Evolutionary conservation across 2,797 vertebrate genomes (phyloP).

Genomic region (Distichodus sexfasciatus): DNA sequence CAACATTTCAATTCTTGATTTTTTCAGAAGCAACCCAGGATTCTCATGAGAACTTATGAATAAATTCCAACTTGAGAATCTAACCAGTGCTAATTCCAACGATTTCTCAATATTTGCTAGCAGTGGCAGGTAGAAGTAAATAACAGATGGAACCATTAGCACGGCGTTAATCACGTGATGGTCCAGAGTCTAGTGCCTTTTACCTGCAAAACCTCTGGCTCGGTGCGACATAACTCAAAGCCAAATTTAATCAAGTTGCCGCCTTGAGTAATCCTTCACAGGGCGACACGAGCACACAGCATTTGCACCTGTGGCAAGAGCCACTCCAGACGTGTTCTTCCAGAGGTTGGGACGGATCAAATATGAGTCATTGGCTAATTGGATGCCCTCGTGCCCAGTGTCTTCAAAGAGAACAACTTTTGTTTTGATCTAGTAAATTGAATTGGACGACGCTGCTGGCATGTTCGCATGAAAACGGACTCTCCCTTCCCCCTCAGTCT

Average conservation of each 20-base stretch:
- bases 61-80: neutral
- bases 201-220: neutral
- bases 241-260: neutral
- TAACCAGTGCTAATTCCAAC: constrained; percentile 2
- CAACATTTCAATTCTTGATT: no score
- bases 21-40: no score
- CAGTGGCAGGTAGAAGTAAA: no score
- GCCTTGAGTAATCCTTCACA: neutral
- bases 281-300: neutral
- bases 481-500: constrained; percentile 5
- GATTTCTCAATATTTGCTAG: no score
- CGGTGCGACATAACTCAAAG: neutral
- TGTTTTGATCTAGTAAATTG: constrained; percentile 56
- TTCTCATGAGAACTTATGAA: no score
- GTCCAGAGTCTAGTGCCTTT: neutral
- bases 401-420: constrained; percentile 51
- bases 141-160: neutral
- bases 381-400: constrained; percentile 39
- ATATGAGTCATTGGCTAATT: constrained; percentile 49
- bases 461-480: constrained; percentile 28
- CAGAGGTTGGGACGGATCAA: constrained; percentile 32
- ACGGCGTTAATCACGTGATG: neutral
- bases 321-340: constrained; percentile 1
- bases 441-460: constrained; percentile 49
- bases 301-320: constrained; percentile 25